Conservation (phyloP, 2,797 vertebrate genomes). For the Sparus aurata region DNA sequence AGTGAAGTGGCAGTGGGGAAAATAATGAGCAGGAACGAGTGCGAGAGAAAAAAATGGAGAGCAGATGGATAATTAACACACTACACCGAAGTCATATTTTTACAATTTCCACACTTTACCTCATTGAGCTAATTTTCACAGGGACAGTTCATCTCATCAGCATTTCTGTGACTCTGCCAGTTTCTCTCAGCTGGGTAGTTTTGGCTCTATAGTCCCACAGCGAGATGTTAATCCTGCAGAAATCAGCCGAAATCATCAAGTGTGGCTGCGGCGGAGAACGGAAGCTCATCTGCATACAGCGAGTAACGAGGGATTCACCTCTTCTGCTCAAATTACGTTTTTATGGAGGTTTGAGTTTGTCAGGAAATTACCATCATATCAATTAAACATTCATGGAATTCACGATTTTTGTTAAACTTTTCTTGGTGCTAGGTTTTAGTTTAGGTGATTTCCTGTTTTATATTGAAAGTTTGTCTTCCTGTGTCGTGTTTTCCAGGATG, state of each 20-base stretch:
- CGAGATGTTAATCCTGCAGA: not conserved
- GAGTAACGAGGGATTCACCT: not conserved
- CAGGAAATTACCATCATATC: not conserved
- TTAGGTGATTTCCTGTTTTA: no score
- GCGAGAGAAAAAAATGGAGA: not conserved
- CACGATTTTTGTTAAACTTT: no score
- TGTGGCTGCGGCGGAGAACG: not conserved
- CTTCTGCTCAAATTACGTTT: not conserved
- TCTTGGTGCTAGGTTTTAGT: no score
- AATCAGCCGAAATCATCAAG: not conserved
- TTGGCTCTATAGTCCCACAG: not conserved
- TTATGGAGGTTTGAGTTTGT: not conserved
- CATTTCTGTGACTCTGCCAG: not conserved
- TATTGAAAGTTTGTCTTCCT: no score
- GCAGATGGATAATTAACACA: constrained; percentile 40
- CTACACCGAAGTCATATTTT: not conserved
- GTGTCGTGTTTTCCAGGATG: no score
- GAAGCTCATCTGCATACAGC: not conserved
- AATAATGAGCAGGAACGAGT: constrained; percentile 24
- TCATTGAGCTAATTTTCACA: constrained; percentile 8
- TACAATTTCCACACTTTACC: constrained; percentile 26
- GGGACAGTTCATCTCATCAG: constrained; percentile 8
- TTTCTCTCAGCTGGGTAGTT: not conserved
- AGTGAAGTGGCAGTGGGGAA: not conserved
- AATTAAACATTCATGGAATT: not conserved